Evolutionary conservation across 2,113 vertebrate species (phyloP).

Genomic region (Catharus fuscescens): DNA sequence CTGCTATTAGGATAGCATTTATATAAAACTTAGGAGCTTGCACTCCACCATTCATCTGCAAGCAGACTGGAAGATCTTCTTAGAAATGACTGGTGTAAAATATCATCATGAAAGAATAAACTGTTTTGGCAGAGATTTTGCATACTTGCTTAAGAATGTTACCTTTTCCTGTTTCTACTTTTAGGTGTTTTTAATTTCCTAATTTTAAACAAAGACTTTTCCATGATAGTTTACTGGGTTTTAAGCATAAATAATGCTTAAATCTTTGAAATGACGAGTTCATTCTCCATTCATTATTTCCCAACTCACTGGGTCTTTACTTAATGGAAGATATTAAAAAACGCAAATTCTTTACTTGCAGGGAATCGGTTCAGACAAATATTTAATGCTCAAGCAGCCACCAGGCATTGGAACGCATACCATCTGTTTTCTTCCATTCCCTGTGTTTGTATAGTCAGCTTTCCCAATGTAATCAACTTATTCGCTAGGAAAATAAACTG

Average conservation of each 20-base stretch:
- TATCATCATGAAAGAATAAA: not conserved
- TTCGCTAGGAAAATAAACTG: constrained; percentile 35
- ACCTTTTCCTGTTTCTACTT: not conserved
- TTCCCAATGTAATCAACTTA: constrained; percentile 10
- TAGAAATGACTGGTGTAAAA: not conserved
- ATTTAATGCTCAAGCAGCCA: constrained; percentile 23
- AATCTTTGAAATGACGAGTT: not conserved
- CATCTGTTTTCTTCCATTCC: constrained; percentile 43
- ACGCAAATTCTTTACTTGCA: not conserved
- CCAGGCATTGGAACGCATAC: not conserved
- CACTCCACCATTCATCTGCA: not conserved
- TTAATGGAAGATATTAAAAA: not conserved
- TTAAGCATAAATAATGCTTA: not conserved
- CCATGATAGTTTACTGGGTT: not conserved
- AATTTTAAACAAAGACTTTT: not conserved
- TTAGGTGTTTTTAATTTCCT: not conserved
- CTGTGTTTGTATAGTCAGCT: constrained; percentile 34
- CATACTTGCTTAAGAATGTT: not conserved
- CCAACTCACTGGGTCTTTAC: not conserved
- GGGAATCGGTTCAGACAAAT: constrained; percentile 2
- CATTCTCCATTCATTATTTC: not conserved
- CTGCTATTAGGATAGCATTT: constrained; percentile 22
- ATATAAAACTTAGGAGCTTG: not conserved
- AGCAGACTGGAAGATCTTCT: not conserved
- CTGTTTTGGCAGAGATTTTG: not conserved